Base-by-base conservation (phyloP, 37 sponge, comb jelly and placozoan species). In the Ianthella basta region DNA sequence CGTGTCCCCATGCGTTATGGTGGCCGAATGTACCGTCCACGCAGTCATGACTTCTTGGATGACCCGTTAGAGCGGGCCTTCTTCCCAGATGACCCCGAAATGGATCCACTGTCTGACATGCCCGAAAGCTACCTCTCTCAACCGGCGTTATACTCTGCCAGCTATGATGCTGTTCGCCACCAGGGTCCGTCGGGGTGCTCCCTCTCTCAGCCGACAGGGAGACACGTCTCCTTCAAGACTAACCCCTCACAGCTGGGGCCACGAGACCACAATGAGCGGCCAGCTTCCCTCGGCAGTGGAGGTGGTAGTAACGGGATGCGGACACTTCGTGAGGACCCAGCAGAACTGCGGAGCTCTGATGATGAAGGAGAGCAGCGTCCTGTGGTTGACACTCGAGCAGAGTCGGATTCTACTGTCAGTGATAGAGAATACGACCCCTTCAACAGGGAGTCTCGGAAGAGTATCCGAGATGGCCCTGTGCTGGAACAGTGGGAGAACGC, bases 191-290 rank as follows among this genome's bases (percentile, higher is more conserved):
- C 81, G 16, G 92, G 92, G 2, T 67, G 38, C 33, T 84, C 89
- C 37, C 92, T 92, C 86, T 92, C 92, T 56, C 92, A 92, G 80
- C 92, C 92, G 20, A 86, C 55, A 23, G 50, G 50, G 8, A 1
- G 78, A 12, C 78, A 75, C 40, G 78, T 75, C 38, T 75, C 78
- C 18, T 75, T 75, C 54, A 24, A 24, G 25, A 50, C 37, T 1
- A 40, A 50, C 6, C 53, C 78, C 20, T 44, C 54, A 1, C 50
- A 75, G 53, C 53, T 75, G 0, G 78, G 78, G 2, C 78, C 78
- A 16, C 78, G 78, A 4, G 78, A 75, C 54, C 44, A 10, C n/a
- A 38, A 75, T 36, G 78, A 75, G 41, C 44, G 78, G 20, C 78
- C 78, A 24, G 8, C 54, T 15, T 75, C 78, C 54, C 54, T 44